Percentiles rank a stretch among this genome's conserved stretches.
These are phyloP conservation scores for Chaetorhynchus papuensis DNA, from an alignment of 2,113 vertebrate species.

Conservation along the genomic window DNA sequence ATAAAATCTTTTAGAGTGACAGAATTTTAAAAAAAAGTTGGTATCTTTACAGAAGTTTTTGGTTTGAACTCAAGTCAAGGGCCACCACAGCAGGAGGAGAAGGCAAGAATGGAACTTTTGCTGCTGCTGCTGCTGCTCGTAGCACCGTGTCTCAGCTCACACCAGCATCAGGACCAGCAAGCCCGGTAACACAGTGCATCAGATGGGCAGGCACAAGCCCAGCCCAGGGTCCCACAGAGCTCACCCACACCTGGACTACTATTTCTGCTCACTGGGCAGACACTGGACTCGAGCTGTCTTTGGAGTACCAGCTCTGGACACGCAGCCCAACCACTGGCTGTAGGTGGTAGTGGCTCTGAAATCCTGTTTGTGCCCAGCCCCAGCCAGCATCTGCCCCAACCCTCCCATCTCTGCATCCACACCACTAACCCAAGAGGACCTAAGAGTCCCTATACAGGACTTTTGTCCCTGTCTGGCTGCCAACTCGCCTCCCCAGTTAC, in stretches of 20 bases:
- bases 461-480: neutral
- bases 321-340: accelerated
- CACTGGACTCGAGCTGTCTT: accelerated
- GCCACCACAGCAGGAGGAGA: neutral
- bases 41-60: neutral
- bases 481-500: neutral
- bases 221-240: neutral
- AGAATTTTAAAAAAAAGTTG: neutral
- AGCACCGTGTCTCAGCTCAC: neutral
- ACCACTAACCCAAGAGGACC: neutral
- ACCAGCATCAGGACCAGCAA: neutral
- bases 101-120: neutral
- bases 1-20: neutral
- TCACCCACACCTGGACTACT: neutral
- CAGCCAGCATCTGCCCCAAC: accelerated
- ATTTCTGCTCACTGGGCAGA: neutral
- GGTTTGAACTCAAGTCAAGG: neutral
- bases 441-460: neutral
- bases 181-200: accelerated
- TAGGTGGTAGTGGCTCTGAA: neutral
- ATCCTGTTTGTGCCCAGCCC: neutral
- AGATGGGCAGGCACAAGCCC: neutral
- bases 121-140: accelerated
- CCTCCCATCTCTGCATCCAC: neutral
- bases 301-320: neutral